These are phyloP conservation scores for Drymonia ruficornis DNA, from an alignment of 2,888 invertebrate genomes.

Conservation along the genomic window DNA sequence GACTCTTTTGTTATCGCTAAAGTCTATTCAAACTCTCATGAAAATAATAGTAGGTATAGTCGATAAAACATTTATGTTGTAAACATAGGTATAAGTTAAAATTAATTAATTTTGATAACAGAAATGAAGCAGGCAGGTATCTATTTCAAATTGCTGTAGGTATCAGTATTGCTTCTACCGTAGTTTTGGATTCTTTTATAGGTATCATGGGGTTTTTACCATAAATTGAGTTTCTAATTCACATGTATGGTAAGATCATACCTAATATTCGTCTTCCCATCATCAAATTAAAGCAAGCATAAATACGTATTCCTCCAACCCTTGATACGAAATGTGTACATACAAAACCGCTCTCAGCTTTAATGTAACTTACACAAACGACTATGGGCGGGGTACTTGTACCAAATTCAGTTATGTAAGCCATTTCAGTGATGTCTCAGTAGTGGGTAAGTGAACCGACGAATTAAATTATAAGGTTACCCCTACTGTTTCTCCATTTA, in stretches of 20 bases:
- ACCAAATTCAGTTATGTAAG: slow-evolving; percentile 58
- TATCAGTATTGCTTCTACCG: too few species aligned
- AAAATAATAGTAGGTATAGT: too few species aligned
- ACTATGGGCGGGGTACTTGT: slow-evolving; percentile 37
- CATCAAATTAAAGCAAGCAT: not conserved
- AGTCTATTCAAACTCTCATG: not conserved
- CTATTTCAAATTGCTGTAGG: too few species aligned
- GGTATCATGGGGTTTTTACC: too few species aligned
- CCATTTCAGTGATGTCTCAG: slow-evolving; percentile 45
- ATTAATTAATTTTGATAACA: too few species aligned
- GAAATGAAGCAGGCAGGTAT: too few species aligned
- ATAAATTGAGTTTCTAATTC: too few species aligned
- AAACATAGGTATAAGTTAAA: too few species aligned
- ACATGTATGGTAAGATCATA: too few species aligned
- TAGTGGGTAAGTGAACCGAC: slow-evolving; percentile 48
- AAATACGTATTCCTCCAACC: not conserved
- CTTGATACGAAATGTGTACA: not conserved
- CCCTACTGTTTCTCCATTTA: slow-evolving; percentile 48
- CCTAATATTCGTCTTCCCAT: not conserved
- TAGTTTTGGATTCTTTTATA: too few species aligned
- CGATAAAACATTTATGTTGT: too few species aligned
- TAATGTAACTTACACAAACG: slow-evolving; percentile 25
- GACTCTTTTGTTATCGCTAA: not conserved
- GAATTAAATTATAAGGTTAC: slow-evolving; percentile 61
- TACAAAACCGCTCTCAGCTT: slow-evolving; percentile 4